Conservation (phyloP, 2,797 vertebrate species). For the Eulemur mongoz region DNA sequence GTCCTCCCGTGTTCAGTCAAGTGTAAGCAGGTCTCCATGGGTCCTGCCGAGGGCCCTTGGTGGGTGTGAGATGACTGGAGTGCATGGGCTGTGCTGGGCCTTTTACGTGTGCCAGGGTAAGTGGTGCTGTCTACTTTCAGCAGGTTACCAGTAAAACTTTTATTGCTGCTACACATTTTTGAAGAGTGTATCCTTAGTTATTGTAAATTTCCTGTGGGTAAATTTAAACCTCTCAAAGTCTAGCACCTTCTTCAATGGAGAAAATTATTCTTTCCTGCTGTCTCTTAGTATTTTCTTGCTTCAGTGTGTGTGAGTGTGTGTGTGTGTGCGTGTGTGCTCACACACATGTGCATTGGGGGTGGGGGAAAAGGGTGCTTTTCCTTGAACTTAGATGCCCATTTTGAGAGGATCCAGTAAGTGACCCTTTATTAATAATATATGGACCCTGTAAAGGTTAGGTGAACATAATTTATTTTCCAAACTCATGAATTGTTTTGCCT, state of each 20-base stretch:
- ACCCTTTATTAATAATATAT: background rate
- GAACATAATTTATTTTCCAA: conserved; percentile 7
- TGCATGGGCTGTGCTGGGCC: background rate
- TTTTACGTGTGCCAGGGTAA: background rate
- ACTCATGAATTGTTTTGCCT: background rate
- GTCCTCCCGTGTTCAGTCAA: background rate
- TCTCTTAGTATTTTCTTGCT: conserved; percentile 23
- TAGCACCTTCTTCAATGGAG: conserved; percentile 4
- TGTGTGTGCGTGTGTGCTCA: background rate
- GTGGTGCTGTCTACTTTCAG: background rate
- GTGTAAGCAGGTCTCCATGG: background rate
- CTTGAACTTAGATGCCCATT: background rate
- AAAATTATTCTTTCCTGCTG: conserved; percentile 30
- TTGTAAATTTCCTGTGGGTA: conserved; percentile 36
- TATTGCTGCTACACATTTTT: background rate
- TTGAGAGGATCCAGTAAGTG: background rate
- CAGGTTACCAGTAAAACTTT: conserved; percentile 19
- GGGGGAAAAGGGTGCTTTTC: background rate
- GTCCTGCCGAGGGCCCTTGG: background rate
- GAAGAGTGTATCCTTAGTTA: background rate
- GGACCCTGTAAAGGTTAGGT: background rate
- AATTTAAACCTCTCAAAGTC: background rate
- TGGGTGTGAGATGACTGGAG: background rate
- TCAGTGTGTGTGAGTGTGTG: background rate
- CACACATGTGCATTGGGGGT: no score